Evolutionary conservation across 2,113 vertebrate species (phyloP), one percentile per base, ranked within the genome.

Genomic region (Chaenocephalus aceratus): DNA sequence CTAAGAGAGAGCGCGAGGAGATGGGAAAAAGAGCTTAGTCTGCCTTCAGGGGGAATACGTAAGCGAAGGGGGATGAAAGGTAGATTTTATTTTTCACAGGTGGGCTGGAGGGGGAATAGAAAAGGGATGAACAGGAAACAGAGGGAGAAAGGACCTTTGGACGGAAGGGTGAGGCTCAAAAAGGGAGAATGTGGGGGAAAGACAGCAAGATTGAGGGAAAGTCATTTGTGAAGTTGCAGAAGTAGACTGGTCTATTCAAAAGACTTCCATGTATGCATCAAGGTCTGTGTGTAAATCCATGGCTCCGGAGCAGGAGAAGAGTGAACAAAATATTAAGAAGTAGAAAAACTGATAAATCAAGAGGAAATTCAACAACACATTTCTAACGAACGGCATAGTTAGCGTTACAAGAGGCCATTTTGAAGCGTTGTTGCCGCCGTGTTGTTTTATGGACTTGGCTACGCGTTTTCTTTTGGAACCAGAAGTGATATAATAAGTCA

Each of bases 41-140:
- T 87, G 75, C 84, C 82, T 88, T 86, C n/a, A 69, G 82, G 88
- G 81, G 62, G 78, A 79, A 81, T 78, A 78, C 66, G 75, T 60
- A 72, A 78, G 63, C 12, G 3, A 70, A 15, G 62, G 69, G 61
- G 75, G 83, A 75, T 84, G 68, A 82, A 80, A 75, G 82, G 18
- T 59, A 13, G 77, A 59, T 75, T 45, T 72, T 86, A 21, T 84
- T 85, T 75, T 30, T 30, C 30, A 69, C 72, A 84, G 82, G 77
- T 84, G 66, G 74, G 74, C 59, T 75, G 16, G 34, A 83, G 79
- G 68, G 60, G 59, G 63, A 71, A 44, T 54, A 53, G 49, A 52
- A 49, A 46, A 26, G 23, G 61, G 14, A 36, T 34, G 64, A 26
- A 56, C 51, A 54, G 23, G 46, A 59, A 18, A 16, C 18, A 59